These are phyloP conservation scores for Antechinus stuartii DNA, from an alignment of 2,113 vertebrate genomes.

Conservation along the genomic window DNA sequence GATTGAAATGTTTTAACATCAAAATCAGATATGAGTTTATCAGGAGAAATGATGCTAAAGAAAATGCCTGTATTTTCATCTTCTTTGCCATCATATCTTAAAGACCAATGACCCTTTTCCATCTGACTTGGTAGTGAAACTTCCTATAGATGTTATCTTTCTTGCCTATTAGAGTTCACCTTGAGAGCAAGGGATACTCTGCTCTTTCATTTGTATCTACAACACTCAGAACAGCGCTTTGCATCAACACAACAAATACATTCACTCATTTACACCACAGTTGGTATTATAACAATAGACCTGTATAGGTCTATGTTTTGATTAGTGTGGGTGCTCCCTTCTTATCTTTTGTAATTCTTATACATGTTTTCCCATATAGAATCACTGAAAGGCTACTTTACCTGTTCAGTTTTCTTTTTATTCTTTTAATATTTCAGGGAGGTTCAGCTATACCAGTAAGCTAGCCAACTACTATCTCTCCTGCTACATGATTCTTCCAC, in stretches of 20 bases:
- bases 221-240: neutral
- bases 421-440: neutral
- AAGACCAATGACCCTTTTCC: neutral
- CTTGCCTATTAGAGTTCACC: neutral
- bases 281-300: too few species aligned
- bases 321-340: neutral
- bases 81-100: neutral
- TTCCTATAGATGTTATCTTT: neutral
- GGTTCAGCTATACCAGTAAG: neutral
- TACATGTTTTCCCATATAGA: neutral
- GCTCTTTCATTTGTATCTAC: neutral
- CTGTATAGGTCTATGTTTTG: neutral
- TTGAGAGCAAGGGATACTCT: neutral
- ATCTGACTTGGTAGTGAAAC: neutral
- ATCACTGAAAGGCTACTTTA: neutral
- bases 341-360: neutral
- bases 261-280: neutral
- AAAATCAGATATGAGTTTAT: neutral
- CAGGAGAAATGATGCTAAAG: neutral
- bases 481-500: neutral
- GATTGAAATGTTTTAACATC: neutral
- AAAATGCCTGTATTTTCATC: neutral
- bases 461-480: neutral
- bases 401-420: neutral
- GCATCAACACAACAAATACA: neutral